phyloP scores from a whole-genome alignment of 2,888 invertebrate genomes.

The Acronicta alni region DNA sequence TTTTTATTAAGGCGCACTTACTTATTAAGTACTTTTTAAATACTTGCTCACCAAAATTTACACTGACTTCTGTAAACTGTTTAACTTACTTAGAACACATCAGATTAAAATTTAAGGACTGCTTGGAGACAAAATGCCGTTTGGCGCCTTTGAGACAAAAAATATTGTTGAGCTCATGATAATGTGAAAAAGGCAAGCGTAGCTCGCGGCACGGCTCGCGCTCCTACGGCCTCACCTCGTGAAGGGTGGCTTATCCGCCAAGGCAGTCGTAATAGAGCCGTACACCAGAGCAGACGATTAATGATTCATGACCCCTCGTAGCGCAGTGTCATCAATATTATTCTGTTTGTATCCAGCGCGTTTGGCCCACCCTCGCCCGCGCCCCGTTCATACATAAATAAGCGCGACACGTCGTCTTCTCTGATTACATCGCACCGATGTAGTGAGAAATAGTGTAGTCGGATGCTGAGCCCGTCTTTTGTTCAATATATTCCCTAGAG shows the following conservation, averaged over 20 bases:
- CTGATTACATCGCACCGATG: constrained; percentile 89
- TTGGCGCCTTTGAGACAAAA: constrained; percentile 25
- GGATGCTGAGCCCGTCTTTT: constrained; percentile 87
- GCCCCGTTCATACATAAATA: constrained; percentile 89
- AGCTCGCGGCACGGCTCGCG: constrained; percentile 56
- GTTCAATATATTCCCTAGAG: constrained; percentile 86
- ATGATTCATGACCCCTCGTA: constrained; percentile 89
- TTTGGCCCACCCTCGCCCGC: constrained; percentile 87
- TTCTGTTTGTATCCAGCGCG: constrained; percentile 88
- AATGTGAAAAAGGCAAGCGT: constrained; percentile 65
- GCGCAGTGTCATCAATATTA: constrained; percentile 89
- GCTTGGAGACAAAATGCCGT: not conserved
- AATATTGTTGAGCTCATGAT: constrained; percentile 26
- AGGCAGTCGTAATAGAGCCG: constrained; percentile 88
- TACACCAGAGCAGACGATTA: constrained; percentile 88
- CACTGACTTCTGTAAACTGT: too few species aligned
- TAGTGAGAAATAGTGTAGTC: constrained; percentile 89
- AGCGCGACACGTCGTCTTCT: constrained; percentile 89
- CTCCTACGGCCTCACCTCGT: constrained; percentile 72
- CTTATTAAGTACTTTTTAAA: too few species aligned
- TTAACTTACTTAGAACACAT: too few species aligned
- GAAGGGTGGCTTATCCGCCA: constrained; percentile 85
- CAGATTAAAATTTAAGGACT: not conserved
- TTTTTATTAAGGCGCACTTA: too few species aligned
- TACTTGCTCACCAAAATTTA: too few species aligned